Evolutionary conservation across 2,797 vertebrate species (phyloP).

Genomic region (Bovichtus variegatus): DNA sequence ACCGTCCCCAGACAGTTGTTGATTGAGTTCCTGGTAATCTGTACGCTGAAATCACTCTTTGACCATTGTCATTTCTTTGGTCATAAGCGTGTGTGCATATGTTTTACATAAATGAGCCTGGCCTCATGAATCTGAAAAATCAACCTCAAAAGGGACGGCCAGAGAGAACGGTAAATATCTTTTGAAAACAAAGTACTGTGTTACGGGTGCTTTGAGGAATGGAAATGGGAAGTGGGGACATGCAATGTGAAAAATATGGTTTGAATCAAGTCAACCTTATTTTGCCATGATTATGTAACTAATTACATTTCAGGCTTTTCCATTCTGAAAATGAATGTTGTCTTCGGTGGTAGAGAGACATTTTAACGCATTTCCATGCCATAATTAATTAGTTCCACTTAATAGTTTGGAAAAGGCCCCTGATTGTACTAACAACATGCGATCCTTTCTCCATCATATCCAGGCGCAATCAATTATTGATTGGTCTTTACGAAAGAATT

Average conservation of each 20-base stretch:
- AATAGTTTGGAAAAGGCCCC: conserved; percentile 74
- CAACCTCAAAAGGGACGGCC: conserved; percentile 52
- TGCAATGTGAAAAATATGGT: conserved; percentile 75
- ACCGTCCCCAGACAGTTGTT: conserved; percentile 73
- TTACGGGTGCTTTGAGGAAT: conserved; percentile 64
- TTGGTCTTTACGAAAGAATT: conserved; percentile 41
- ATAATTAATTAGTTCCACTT: conserved; percentile 84
- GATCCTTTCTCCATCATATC: conserved; percentile 65
- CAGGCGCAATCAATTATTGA: conserved; percentile 71
- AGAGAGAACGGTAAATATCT: conserved; percentile 58
- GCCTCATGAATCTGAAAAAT: conserved; percentile 62
- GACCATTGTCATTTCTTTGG: conserved; percentile 51
- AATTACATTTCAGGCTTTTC: conserved; percentile 85
- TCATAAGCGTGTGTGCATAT: conserved; percentile 47
- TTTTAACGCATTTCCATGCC: conserved; percentile 82
- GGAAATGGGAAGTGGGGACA: conserved; percentile 62
- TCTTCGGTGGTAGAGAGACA: conserved; percentile 67
- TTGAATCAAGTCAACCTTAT: conserved; percentile 75
- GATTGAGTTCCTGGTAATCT: conserved; percentile 75
- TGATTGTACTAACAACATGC: conserved; percentile 77
- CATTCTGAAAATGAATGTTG: conserved; percentile 76
- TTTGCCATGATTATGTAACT: conserved; percentile 80
- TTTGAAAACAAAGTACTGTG: conserved; percentile 70
- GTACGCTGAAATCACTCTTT: conserved; percentile 61
- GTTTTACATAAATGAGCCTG: conserved; percentile 65